Evolutionary conservation across 2,113 vertebrate genomes (phyloP).

Genomic region (Fregetta grallaria): DNA sequence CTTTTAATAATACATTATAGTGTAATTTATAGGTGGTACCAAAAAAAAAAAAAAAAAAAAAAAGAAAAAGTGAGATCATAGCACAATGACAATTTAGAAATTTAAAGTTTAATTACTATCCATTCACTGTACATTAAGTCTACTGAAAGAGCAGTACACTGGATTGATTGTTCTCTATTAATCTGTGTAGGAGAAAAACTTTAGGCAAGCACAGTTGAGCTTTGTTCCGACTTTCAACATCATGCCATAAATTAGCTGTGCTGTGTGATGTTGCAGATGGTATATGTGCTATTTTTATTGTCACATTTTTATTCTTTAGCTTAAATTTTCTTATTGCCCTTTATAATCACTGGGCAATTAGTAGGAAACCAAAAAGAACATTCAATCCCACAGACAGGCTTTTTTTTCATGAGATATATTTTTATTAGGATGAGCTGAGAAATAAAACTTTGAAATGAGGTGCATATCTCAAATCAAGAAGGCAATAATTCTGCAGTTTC

Average conservation of each 20-base stretch:
- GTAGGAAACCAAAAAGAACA: neutral
- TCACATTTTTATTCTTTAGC: neutral
- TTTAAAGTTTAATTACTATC: constrained; percentile 27
- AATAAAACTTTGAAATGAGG: neutral
- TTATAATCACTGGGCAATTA: neutral
- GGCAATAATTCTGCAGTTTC: neutral
- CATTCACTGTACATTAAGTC: constrained; percentile 3
- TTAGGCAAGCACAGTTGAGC: neutral
- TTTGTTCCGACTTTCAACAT: neutral
- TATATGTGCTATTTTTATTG: neutral
- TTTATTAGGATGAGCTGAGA: neutral
- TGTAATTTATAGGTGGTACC: neutral
- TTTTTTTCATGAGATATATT: neutral
- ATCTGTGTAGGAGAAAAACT: constrained; percentile 1
- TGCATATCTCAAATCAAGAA: neutral
- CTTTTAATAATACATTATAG: constrained; percentile 16
- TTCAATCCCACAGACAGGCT: neutral
- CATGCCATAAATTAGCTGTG: neutral
- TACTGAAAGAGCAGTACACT: constrained; percentile 2
- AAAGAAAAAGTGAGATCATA: neutral
- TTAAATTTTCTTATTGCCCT: neutral
- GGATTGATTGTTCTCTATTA: constrained; percentile 25
- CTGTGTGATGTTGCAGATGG: constrained; percentile 4
- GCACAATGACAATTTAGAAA: constrained; percentile 13
- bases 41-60: neutral